Base-by-base conservation (phyloP, 2,797 vertebrate genomes). In the Okamejei kenojei region DNA sequence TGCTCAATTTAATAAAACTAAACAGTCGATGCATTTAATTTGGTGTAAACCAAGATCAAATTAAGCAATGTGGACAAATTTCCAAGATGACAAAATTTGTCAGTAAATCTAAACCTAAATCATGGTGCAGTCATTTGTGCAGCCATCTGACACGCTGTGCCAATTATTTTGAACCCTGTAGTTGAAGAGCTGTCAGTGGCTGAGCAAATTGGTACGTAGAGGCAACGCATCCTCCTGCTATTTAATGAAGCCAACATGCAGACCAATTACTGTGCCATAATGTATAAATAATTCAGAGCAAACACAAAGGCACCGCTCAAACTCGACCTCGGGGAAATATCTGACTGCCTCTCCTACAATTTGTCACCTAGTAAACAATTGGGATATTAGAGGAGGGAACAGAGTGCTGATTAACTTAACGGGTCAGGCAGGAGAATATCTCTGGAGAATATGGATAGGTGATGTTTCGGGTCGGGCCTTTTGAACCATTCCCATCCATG, bases 121-220 rank as follows among this genome's bases (percentile, higher is more conserved):
- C 74, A 76, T 6, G 1, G 45, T 58, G 90, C 38, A 76, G 73
- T 45, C 90, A 76, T 74, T 74, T 92, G 71, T 58, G 21, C 23
- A 76, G 35, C 23, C 26, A 92, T 45, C 38, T 92, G 73, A 76
- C 71, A 92, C 71, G 74, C 21, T 19, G 45, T 92, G 73, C 90
- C 90, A 92, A 92, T 92, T 92, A 92, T n/a, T 92, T 54, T 92
- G 71, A 92, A 92, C 23, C 65, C 90, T 76, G 71, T 23, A 92
- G 90, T 38, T 76, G 90, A 35, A 74, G 38, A 76, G 29, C 38
- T 76, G 90, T 45, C 23, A 92, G 38, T 71, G 54, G 15, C 71
- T 92, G 68, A 92, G 45, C 26, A 92, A 92, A 92, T 92, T 76
- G 71, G 45, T 38, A 63, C 71, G 76, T 54, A 23, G 45, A 76